phyloP scores from a whole-genome alignment of 1,140 invertebrate genomes.

The Sminthurinus signatus region DNA sequence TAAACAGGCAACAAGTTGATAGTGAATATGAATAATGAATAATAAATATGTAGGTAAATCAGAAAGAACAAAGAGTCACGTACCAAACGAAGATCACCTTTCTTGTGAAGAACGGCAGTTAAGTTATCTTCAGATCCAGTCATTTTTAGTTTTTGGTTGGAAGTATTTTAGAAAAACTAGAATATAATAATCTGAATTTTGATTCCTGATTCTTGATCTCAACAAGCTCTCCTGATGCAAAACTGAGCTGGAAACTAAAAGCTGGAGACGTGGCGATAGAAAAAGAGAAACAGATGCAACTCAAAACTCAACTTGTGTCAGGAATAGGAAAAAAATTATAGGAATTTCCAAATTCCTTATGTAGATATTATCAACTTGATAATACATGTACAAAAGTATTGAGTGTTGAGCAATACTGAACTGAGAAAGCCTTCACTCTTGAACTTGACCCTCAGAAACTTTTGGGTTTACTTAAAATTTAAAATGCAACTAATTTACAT shows the following conservation, averaged over 20 bases:
- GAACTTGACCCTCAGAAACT: too few species aligned
- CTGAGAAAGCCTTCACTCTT: too few species aligned
- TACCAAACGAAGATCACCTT: conserved; percentile 72
- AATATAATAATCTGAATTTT: too few species aligned
- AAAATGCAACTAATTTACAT: too few species aligned
- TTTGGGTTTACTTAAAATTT: too few species aligned
- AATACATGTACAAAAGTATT: too few species aligned
- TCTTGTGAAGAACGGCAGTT: conserved; percentile 69
- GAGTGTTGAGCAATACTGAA: too few species aligned
- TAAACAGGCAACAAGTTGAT: too few species aligned
- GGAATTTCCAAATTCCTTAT: background rate
- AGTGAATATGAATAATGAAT: background rate
- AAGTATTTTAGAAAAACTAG: too few species aligned
- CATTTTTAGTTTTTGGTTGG: too few species aligned
- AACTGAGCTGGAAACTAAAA: background rate
- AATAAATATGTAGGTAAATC: background rate
- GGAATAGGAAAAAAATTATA: too few species aligned
- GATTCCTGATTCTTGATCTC: too few species aligned
- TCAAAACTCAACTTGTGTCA: background rate
- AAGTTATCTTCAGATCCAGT: conserved; percentile 56
- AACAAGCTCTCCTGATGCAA: background rate
- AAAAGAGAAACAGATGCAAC: background rate
- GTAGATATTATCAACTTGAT: background rate
- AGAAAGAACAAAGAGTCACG: conserved; percentile 34
- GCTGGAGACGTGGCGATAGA: background rate